Evolutionary conservation across 2,888 invertebrate genomes (phyloP).

Genomic region (Raillietiella orientalis): DNA sequence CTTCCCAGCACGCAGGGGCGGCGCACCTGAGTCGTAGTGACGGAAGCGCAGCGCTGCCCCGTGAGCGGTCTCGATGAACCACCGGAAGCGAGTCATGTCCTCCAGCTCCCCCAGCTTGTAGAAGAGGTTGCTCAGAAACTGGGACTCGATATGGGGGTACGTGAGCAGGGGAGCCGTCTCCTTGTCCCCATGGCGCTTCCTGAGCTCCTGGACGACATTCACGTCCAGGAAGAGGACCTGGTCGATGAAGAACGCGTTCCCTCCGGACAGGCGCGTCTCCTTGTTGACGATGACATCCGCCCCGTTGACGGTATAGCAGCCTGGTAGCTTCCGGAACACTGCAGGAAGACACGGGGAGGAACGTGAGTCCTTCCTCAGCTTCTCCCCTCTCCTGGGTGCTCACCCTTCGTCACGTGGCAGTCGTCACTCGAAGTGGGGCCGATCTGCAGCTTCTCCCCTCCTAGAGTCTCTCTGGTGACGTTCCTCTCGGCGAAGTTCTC

Average conservation of each 20-base stretch:
- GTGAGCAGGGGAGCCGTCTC: slow-evolving; percentile 27
- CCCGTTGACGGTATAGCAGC: slow-evolving; percentile 25
- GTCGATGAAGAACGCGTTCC: slow-evolving; percentile 25
- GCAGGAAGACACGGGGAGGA: too few relatives aligned
- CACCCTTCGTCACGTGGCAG: too few relatives aligned
- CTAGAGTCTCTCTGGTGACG: slow-evolving; percentile 20
- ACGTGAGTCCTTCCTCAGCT: too few relatives aligned
- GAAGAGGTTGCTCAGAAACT: slow-evolving; percentile 26
- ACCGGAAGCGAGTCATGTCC: slow-evolving; percentile 21
- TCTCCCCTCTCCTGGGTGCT: too few relatives aligned
- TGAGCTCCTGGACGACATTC: slow-evolving; percentile 23
- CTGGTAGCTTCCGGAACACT: too few relatives aligned
- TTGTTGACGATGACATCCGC: slow-evolving; percentile 23
- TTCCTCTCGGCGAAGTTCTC: slow-evolving; percentile 21
- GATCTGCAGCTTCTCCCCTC: slow-evolving; percentile 21
- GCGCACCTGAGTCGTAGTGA: too few relatives aligned
- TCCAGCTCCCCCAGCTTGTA: slow-evolving; percentile 21
- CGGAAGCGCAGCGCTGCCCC: too few relatives aligned
- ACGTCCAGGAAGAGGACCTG: slow-evolving; percentile 27
- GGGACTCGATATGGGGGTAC: slow-evolving; percentile 29
- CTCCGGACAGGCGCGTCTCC: slow-evolving; percentile 22
- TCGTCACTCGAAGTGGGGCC: slow-evolving; percentile 25
- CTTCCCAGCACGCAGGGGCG: too few relatives aligned
- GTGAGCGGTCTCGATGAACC: too few relatives aligned
- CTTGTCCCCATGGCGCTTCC: slow-evolving; percentile 26